A percentile compares a stretch with the other conserved stretches of the same genome.
These are phyloP conservation scores for Aviceda subcristata DNA, from an alignment of 2,113 vertebrate species.

Conservation along the genomic window DNA sequence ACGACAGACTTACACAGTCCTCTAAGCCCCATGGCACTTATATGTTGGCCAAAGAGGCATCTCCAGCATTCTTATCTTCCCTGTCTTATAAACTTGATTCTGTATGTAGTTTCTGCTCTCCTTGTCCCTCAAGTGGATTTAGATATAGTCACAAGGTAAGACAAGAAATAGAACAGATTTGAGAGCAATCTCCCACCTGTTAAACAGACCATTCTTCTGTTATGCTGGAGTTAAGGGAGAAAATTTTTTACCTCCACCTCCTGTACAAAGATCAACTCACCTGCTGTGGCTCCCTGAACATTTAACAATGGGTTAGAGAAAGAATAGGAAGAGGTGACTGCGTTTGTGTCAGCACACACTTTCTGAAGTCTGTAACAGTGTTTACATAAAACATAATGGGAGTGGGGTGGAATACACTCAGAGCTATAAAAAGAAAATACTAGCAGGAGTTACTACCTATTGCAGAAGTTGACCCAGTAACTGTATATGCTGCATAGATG, in stretches of 20 bases:
- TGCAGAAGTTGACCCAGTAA: background rate
- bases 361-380: background rate
- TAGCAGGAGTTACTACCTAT: background rate
- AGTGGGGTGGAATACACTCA: background rate
- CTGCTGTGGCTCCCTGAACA: background rate
- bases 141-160: background rate
- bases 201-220: background rate
- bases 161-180: background rate
- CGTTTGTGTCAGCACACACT: background rate
- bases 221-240: background rate
- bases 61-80: background rate
- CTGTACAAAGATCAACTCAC: background rate
- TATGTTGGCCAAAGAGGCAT: background rate
- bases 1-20: background rate
- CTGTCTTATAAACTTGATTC: background rate
- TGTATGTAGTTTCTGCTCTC: background rate
- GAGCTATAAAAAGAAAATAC: background rate
- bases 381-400: fast-evolving
- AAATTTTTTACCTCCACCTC: background rate
- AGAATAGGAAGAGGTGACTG: background rate
- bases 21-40: background rate
- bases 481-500: fast-evolving
- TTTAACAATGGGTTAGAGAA: background rate
- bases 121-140: background rate
- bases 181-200: background rate